A percentile compares a stretch with the other conserved stretches of the same genome.
Conservation (phyloP, 2,797 vertebrate genomes). For the Dryobates pubescens region DNA sequence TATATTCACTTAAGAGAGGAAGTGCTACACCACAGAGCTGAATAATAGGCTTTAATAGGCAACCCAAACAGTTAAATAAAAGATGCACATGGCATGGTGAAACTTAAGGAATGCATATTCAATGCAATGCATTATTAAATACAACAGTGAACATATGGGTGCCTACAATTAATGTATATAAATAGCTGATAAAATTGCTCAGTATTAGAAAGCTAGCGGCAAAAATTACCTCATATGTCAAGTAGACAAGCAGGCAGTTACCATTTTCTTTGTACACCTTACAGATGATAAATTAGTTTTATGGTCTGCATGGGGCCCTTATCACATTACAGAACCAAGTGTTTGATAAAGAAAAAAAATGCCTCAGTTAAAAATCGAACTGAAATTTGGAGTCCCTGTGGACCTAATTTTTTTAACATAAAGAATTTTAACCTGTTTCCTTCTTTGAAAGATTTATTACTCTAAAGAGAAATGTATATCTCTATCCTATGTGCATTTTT, state of each 20-base stretch:
- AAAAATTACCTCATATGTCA: conserved; percentile 86
- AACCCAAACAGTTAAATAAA: conserved; percentile 82
- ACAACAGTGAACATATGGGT: conserved; percentile 83
- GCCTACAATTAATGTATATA: conserved; percentile 86
- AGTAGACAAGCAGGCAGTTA: conserved; percentile 83
- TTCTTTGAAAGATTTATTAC: conserved; percentile 79
- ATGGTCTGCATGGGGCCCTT: conserved; percentile 82
- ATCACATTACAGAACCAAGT: conserved; percentile 83
- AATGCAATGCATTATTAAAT: conserved; percentile 83
- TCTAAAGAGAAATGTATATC: conserved; percentile 77
- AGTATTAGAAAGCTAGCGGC: conserved; percentile 85
- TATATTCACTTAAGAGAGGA: conserved; percentile 59
- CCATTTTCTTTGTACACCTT: conserved; percentile 84
- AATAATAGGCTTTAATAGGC: conserved; percentile 79
- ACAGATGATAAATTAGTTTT: conserved; percentile 87
- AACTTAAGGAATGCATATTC: conserved; percentile 84
- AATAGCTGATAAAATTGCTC: conserved; percentile 85
- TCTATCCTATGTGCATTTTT: conserved; percentile 78
- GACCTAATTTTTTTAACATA: conserved; percentile 80
- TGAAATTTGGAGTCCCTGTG: conserved; percentile 79
- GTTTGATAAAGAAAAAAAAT: conserved; percentile 84
- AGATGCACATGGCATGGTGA: conserved; percentile 76
- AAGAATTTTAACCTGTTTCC: conserved; percentile 80
- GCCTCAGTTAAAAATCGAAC: conserved; percentile 81
- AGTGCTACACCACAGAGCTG: conserved; percentile 65